Percentiles rank a stretch among this genome's conserved stretches.
phyloP scores from a whole-genome alignment of 2,113 vertebrate genomes.

The Brienomyrus brachyistius region DNA sequence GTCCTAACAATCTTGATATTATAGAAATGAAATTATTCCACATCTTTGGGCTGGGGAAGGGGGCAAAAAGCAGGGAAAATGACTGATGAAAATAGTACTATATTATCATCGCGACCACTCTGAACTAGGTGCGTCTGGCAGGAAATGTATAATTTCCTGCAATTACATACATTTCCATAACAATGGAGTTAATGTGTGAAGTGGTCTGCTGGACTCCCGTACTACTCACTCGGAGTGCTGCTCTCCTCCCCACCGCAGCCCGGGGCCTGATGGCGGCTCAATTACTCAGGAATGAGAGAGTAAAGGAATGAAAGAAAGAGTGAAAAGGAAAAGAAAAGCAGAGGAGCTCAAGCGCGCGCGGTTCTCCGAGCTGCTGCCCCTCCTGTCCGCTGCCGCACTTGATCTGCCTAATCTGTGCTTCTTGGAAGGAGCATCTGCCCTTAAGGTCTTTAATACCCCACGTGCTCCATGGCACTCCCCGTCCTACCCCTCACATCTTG shows the following conservation, averaged over 20 bases:
- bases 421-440: slow-evolving; percentile 69
- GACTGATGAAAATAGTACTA: slow-evolving; percentile 2
- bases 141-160: slow-evolving; percentile 4
- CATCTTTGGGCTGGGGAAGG: not conserved
- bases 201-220: not conserved
- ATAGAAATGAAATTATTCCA: not conserved
- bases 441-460: not conserved
- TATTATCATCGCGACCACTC: not conserved
- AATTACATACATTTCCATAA: not conserved
- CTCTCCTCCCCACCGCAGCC: not conserved
- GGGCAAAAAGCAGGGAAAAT: not conserved
- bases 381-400: not conserved
- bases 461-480: not conserved
- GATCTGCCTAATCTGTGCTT: slow-evolving; percentile 68
- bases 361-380: not conserved
- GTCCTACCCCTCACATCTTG: not conserved
- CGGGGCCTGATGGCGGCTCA: not conserved
- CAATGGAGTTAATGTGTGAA: not conserved
- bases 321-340: not conserved
- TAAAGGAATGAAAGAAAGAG: not conserved
- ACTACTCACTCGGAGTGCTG: not conserved
- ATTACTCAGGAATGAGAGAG: not conserved
- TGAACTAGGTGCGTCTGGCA: not conserved
- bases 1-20: not conserved
- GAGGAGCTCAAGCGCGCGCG: too few species aligned